Conservation (phyloP, 1,140 invertebrate species). For the Trichonephila clavipes region DNA sequence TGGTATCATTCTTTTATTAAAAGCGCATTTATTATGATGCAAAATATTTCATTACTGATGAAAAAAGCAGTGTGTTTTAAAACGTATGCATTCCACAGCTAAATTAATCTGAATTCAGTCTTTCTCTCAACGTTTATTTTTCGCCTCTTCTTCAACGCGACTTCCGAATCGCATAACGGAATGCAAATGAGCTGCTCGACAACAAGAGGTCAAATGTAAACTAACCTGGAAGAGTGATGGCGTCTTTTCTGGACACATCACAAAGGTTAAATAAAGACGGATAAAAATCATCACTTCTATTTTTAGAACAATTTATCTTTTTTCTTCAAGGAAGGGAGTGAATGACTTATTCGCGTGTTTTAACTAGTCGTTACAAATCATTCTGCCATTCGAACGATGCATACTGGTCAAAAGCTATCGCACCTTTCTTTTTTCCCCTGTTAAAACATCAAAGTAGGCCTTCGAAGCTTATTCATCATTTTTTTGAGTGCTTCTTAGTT, state of each 20-base stretch:
- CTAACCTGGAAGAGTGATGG: neutral
- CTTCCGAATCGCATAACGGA: neutral
- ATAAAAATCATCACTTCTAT: neutral
- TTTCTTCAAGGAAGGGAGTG: too few relatives aligned
- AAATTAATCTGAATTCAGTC: neutral
- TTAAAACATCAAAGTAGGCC: too few relatives aligned
- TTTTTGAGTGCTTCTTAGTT: too few relatives aligned
- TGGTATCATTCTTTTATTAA: too few relatives aligned
- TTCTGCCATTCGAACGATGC: too few relatives aligned
- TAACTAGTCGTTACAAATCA: too few relatives aligned
- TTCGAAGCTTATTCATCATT: too few relatives aligned
- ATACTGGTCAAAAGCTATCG: too few relatives aligned
- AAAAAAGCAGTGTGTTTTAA: neutral
- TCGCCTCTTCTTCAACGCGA: neutral
- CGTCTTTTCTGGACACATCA: neutral
- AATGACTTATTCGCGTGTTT: too few relatives aligned
- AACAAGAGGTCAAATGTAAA: neutral
- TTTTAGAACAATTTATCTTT: neutral
- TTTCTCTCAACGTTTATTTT: neutral
- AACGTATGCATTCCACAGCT: neutral
- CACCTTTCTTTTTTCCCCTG: too few relatives aligned
- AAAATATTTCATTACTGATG: neutral
- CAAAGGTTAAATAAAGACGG: neutral
- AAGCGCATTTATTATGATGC: too few relatives aligned
- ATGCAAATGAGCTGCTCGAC: neutral